Percentiles rank a stretch among this genome's conserved stretches.
Conservation (phyloP, 2,888 invertebrate genomes). For the Cerceris rybyensis region DNA sequence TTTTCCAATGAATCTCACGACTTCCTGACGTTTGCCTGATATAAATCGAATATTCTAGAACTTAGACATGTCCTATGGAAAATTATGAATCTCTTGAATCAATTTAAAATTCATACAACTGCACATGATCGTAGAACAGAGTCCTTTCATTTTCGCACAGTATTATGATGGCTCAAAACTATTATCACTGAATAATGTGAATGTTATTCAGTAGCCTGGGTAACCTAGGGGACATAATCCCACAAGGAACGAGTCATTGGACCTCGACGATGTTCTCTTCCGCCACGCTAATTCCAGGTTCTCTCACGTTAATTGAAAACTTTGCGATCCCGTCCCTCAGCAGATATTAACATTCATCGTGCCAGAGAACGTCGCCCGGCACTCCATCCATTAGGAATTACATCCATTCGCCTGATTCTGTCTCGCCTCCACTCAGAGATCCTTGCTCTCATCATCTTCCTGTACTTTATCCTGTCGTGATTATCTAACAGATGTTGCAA, state of each 20-base stretch:
- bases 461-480: conserved; percentile 14
- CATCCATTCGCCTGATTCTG: conserved; percentile 52
- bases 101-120: no score
- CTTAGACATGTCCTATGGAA: no score
- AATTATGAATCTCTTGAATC: no score
- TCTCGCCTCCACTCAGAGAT: conserved; percentile 26
- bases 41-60: no score
- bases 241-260: conserved; percentile 51
- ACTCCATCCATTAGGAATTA: conserved; percentile 65
- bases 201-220: conserved; percentile 25
- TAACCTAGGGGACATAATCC: conserved; percentile 44
- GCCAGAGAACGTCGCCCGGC: conserved; percentile 50
- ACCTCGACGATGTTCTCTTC: conserved; percentile 26
- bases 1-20: no score
- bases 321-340: conserved; percentile 53
- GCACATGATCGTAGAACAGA: no score
- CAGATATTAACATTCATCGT: conserved; percentile 66
- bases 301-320: conserved; percentile 66
- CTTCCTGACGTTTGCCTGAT: no score
- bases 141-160: background rate
- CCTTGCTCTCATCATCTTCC: conserved; percentile 34
- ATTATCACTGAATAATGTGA: conserved; percentile 47
- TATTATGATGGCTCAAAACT: conserved; percentile 28
- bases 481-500: conserved; percentile 23
- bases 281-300: conserved; percentile 56